Evolutionary conservation across 2,797 vertebrate genomes (phyloP).

Genomic region (Pangasius krempfi): DNA sequence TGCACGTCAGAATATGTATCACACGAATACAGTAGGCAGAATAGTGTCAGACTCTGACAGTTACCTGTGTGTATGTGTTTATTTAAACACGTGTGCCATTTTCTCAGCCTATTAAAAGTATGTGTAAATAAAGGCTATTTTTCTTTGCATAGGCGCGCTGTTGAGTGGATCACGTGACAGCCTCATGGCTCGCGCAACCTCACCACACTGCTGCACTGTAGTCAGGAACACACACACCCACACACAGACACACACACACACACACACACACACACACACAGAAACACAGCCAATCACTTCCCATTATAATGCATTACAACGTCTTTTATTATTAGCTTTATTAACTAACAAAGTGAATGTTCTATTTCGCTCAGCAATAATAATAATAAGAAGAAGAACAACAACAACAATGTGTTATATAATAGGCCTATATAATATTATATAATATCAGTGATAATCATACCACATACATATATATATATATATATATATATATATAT

Average conservation of each 20-base stretch:
- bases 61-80: neutral
- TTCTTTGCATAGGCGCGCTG: neutral
- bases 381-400: neutral
- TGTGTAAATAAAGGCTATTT: neutral
- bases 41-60: neutral
- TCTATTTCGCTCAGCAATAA: neutral
- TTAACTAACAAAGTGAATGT: neutral
- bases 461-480: neutral
- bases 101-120: neutral
- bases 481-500: too few relatives aligned
- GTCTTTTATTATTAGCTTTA: neutral
- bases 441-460: neutral
- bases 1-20: neutral
- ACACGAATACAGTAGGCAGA: neutral
- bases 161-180: slow-evolving; percentile 11
- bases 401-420: neutral
- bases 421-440: neutral
- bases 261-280: neutral
- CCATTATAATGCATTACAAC: neutral
- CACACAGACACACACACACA: neutral
- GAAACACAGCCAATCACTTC: neutral
- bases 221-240: neutral
- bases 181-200: neutral
- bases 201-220: neutral
- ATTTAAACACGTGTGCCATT: neutral